These are phyloP conservation scores for Andrena flavipes DNA, from an alignment of 2,888 invertebrate species.

Conservation along the genomic window DNA sequence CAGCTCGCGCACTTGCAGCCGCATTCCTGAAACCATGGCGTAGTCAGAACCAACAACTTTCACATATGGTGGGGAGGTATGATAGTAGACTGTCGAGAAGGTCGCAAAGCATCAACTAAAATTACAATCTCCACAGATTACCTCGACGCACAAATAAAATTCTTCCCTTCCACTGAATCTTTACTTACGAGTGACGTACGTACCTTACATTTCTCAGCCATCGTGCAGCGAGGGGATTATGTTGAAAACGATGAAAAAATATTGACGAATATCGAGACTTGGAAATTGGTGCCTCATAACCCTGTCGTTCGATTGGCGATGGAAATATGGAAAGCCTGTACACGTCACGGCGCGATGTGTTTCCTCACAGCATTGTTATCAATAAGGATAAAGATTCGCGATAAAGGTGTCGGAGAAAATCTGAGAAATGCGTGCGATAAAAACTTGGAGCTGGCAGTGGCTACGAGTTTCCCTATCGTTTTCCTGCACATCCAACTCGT, in stretches of 20 bases:
- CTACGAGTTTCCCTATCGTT: slow-evolving; percentile 44
- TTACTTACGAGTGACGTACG: slow-evolving; percentile 38
- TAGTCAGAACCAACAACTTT: neutral
- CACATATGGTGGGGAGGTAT: neutral
- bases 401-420: slow-evolving; percentile 7
- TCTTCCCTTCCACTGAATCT: neutral
- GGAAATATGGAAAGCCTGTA: slow-evolving; percentile 40
- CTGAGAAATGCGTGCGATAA: slow-evolving; percentile 20
- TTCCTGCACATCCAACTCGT: slow-evolving; percentile 24
- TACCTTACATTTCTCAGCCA: slow-evolving; percentile 83
- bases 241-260: slow-evolving; percentile 73
- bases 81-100: neutral
- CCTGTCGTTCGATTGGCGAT: slow-evolving; percentile 58
- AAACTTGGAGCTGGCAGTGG: slow-evolving; percentile 36
- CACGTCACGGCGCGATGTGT: slow-evolving; percentile 25
- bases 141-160: neutral
- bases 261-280: slow-evolving; percentile 65
- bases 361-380: slow-evolving; percentile 26
- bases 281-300: slow-evolving; percentile 80
- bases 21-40: slow-evolving; percentile 85
- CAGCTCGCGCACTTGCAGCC: slow-evolving; percentile 87
- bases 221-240: slow-evolving; percentile 67
- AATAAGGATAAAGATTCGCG: neutral
- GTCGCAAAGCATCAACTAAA: neutral
- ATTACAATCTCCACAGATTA: no score